Base-by-base conservation (phyloP, 2,113 vertebrate genomes). In the Ariopsis seemanni region DNA sequence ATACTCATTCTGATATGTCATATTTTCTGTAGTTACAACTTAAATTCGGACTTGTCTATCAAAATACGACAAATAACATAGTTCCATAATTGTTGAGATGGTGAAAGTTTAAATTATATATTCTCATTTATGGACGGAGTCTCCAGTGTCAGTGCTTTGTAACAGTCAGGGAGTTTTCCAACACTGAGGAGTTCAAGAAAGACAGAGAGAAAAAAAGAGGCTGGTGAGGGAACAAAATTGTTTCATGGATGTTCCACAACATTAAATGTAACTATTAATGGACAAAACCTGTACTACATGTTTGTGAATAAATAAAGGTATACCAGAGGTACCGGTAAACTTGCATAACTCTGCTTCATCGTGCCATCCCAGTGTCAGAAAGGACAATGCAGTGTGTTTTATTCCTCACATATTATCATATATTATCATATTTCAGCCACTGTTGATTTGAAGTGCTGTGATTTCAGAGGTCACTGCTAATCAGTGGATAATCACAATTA, bases 401-500 rank as follows among this genome's bases (percentile, higher is more conserved):
- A 74, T 74, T 22, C 17, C 18, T 74, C 71, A 50, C 18, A 25
- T 50, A 22, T 55, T 57, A 30, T 30, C 53, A 3, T 18, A 1
- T 18, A 30, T 57, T 57, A 79, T 57, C 15, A 30, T 27, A 57
- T 27, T 60, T 81, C 77, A 30, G 10, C 15, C 1, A 80, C 57
- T 80, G 77, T 8, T 80, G 77, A 30, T 80, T 80, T 57, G n/a
- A 30, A 80, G 53, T 80, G 8, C 9, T 22, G 27, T 22, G 78
- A 30, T 60, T 60, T 62, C 27, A 60, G 55, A 22, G 57, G 57
- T 60, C 79, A 60, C 18, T 42, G 27, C 79, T 81, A 22, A 79
- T 79, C 53, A 80, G 77, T 34, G 77, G 53, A n/a, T 57, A 80
- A 80, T 80, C n/a, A 27, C n/a, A 55, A 57, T 30, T 57, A 80